Conservation (phyloP, 2,797 vertebrate species). For the Labroides dimidiatus region DNA sequence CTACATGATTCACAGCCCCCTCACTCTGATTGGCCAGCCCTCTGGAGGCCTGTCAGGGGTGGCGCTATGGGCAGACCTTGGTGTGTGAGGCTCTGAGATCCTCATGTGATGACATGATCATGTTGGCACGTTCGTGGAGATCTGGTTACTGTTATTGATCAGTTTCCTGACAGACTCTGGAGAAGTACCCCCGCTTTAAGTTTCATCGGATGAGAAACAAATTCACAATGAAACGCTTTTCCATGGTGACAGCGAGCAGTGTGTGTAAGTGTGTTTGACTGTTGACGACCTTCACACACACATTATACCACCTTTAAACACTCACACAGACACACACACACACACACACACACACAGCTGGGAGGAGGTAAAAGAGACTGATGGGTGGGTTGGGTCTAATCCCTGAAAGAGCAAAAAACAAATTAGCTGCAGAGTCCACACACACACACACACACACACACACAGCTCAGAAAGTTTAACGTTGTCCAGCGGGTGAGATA, state of each 20-base stretch:
- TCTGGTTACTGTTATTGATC: too few species aligned
- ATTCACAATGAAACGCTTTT: conserved; percentile 10
- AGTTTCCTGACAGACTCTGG: too few species aligned
- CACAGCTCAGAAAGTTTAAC: conserved; percentile 17
- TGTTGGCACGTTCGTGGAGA: too few species aligned
- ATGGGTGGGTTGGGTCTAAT: conserved; percentile 51
- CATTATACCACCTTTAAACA: conserved; percentile 1
- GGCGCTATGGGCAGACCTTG: too few species aligned
- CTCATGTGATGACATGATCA: too few species aligned
- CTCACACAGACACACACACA: conserved; percentile 19
- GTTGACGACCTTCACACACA: conserved; percentile 1
- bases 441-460: conserved; percentile 10
- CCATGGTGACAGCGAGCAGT: conserved; percentile 12
- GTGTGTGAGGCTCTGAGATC: too few species aligned
- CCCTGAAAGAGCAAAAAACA: conserved; percentile 47
- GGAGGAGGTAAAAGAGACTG: conserved; percentile 53
- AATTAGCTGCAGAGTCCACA: conserved; percentile 16
- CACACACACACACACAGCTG: conserved; percentile 41
- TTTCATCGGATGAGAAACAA: too few species aligned
- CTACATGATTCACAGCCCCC: too few species aligned
- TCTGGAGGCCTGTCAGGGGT: too few species aligned
- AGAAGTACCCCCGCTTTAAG: too few species aligned
- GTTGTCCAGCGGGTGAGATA: conserved; percentile 47
- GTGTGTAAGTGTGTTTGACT: conserved; percentile 4
- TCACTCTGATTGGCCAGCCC: too few species aligned